phyloP scores from a whole-genome alignment of 2,888 invertebrate species.

The Halocaridina rubra region DNA sequence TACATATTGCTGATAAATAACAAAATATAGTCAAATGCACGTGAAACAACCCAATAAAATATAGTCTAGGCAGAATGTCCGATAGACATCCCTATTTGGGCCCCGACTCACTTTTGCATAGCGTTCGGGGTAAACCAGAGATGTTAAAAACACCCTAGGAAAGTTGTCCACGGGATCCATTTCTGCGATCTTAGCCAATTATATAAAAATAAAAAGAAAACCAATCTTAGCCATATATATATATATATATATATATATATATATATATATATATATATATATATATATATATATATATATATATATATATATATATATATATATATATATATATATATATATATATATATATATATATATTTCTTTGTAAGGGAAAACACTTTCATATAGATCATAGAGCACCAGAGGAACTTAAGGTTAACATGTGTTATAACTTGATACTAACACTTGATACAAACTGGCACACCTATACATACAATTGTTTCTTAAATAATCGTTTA shows the following conservation, averaged over 20 bases:
- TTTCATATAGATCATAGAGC: too few species aligned
- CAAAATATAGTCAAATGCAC: too few species aligned
- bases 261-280: constrained; percentile 13
- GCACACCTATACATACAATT: too few species aligned
- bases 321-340: background rate
- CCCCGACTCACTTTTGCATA: background rate
- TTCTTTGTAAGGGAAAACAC: background rate
- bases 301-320: constrained; percentile 17
- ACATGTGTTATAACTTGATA: too few species aligned
- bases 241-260: constrained; percentile 18
- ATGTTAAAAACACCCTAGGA: constrained; percentile 39
- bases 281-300: constrained; percentile 17
- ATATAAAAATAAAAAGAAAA: background rate
- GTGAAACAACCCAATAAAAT: too few species aligned
- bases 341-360: background rate
- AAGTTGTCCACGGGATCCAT: constrained; percentile 37
- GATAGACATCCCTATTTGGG: too few species aligned
- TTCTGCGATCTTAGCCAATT: constrained; percentile 25
- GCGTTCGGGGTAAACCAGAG: constrained; percentile 34
- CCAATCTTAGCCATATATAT: background rate
- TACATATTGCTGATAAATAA: too few species aligned
- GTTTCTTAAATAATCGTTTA: too few species aligned
- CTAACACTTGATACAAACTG: too few species aligned
- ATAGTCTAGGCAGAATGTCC: too few species aligned
- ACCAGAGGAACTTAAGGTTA: too few species aligned